A percentile compares a stretch with the other conserved stretches of the same genome.
Evolutionary conservation across 1,140 invertebrate species (phyloP).

Genomic region (Elymnias hypermnestra): DNA sequence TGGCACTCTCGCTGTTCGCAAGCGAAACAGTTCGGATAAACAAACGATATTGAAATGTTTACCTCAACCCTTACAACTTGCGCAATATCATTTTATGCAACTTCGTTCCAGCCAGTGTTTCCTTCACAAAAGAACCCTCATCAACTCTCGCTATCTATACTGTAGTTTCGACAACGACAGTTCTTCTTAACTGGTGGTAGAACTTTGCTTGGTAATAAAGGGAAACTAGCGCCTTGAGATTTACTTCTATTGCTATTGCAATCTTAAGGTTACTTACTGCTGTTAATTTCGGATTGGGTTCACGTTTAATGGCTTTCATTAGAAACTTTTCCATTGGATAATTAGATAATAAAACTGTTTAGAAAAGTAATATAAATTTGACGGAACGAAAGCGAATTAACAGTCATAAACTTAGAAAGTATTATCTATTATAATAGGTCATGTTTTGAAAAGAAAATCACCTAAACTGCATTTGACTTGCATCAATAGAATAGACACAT

Average conservation of each 20-base stretch:
- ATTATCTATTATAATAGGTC: too few species aligned
- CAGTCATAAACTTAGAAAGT: too few species aligned
- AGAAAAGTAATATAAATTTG: neutral
- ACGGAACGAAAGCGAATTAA: too few species aligned
- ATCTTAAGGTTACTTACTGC: conserved; percentile 36
- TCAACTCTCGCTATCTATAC: conserved; percentile 3
- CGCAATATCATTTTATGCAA: conserved; percentile 49
- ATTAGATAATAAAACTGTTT: neutral
- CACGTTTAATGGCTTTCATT: conserved; percentile 1
- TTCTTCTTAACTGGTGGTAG: conserved; percentile 34
- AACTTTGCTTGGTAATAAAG: conserved; percentile 32
- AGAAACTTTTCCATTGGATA: neutral
- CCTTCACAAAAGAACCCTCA: conserved; percentile 23
- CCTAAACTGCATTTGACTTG: too few species aligned
- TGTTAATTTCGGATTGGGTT: conserved; percentile 9
- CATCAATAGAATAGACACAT: too few species aligned
- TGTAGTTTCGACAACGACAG: conserved; percentile 21
- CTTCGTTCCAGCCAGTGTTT: conserved; percentile 21
- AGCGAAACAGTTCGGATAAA: conserved; percentile 27
- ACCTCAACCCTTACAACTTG: conserved; percentile 46
- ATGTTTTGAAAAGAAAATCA: too few species aligned
- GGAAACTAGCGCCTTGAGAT: conserved; percentile 44
- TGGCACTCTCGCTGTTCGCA: conserved; percentile 23
- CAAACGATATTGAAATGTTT: conserved; percentile 55
- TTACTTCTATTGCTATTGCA: conserved; percentile 43